A percentile compares a stretch with the other conserved stretches of the same genome.
These are phyloP conservation scores for Tetrao urogallus DNA, from an alignment of 2,113 vertebrate species.

Conservation along the genomic window DNA sequence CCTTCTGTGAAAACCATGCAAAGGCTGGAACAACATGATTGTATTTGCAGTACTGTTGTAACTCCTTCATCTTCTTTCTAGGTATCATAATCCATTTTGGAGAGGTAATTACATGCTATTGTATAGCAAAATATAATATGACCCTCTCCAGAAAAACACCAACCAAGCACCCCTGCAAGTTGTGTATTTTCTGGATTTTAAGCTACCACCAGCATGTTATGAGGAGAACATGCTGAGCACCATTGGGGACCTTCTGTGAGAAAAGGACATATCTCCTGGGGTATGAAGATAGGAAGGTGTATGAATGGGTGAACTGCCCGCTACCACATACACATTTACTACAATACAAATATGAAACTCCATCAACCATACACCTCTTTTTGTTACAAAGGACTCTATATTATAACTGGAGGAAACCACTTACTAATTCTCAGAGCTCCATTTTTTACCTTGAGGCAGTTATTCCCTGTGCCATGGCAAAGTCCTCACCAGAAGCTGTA, in stretches of 20 bases:
- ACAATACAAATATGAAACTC: background rate
- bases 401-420: background rate
- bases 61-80: background rate
- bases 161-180: background rate
- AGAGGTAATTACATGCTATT: background rate
- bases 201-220: background rate
- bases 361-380: background rate
- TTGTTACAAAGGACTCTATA: background rate
- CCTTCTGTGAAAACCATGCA: background rate
- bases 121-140: background rate
- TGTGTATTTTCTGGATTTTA: background rate
- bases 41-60: background rate
- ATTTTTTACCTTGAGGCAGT: background rate
- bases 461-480: background rate
- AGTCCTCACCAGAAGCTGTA: background rate
- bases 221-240: accelerated
- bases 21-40: background rate
- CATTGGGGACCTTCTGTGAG: background rate
- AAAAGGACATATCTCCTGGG: background rate
- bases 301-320: background rate
- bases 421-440: background rate
- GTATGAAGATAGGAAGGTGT: background rate
- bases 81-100: background rate
- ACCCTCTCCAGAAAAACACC: background rate
- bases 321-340: background rate